Base-by-base conservation (phyloP, 2,888 invertebrate species). In the Campaea margaritaria region DNA sequence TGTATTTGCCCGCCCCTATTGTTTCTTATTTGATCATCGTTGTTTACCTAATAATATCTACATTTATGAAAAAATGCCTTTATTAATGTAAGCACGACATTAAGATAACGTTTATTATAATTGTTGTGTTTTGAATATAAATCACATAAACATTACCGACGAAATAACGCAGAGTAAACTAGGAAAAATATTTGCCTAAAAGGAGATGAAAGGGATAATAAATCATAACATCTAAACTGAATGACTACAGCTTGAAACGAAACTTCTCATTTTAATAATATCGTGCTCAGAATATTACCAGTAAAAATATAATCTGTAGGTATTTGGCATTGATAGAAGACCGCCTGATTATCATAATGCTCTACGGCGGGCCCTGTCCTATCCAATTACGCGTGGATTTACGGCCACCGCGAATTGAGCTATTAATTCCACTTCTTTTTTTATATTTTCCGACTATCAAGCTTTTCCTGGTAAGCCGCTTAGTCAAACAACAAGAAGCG, bases 361-460 rank as follows among this genome's bases (percentile, higher is more conserved):
- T 56, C 52, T 55, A 58, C 57, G 61, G 55, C 65, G 56, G 62
- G 50, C 58, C 27, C 61, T 67, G 69, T 69, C 67, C 65, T 67
- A 69, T 69, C 67, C 69, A 77, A 75, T 76, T 72, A 75, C 70
- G 55, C 60, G 70, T 70, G 58, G 68, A 74, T 72, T 75, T 67
- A 76, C 71, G 74, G 62, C 61, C 59, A 69, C 64, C 66, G 68
- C 60, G 72, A 74, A 73, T 70, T 59, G 64, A 70, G 65, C 68
- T 67, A 74, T 73, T 73, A 70, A 73, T 76, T 72, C 68, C 48
- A 65, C 57, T 69, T 57, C 67, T 65, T 64, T 62, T 38, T 62
- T 69, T 66, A 64, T 68, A 64, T 67, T 67, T 56, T 64, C 53
- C 46, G 44, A 63, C 56, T 64, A 58, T 65, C 62, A 38, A 53